A percentile compares a stretch with the other conserved stretches of the same genome.
Evolutionary conservation across 2,888 invertebrate genomes (phyloP).

Genomic region (Drosophila siamana): DNA sequence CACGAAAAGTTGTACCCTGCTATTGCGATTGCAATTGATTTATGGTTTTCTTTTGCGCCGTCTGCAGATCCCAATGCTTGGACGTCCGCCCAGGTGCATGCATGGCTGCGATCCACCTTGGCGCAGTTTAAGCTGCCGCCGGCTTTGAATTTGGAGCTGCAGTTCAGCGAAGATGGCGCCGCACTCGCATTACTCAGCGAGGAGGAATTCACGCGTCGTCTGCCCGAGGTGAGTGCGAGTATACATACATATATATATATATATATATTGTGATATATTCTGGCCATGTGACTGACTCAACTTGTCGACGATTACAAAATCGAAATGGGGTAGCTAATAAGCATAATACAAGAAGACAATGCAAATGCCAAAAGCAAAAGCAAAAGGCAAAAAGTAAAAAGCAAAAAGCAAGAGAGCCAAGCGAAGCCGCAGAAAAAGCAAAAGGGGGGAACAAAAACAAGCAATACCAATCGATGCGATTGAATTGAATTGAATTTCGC

Average conservation of each 20-base stretch:
- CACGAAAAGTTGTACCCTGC: neutral
- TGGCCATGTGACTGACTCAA: conserved; percentile 49
- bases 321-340: conserved; percentile 52
- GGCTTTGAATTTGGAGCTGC: conserved; percentile 90
- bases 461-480: conserved; percentile 65
- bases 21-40: too few species aligned
- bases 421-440: conserved; percentile 53
- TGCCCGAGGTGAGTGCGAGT: conserved; percentile 90
- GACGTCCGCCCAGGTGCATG: conserved; percentile 93
- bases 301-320: conserved; percentile 62
- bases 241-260: neutral
- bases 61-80: conserved; percentile 94
- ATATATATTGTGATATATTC: conserved; percentile 4
- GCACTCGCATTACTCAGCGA: conserved; percentile 91
- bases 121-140: conserved; percentile 92
- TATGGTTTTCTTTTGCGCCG: too few species aligned
- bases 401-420: conserved; percentile 18
- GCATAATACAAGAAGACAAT: conserved; percentile 59
- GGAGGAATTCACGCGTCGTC: conserved; percentile 93
- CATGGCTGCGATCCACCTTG: conserved; percentile 95
- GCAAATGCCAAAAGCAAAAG: conserved; percentile 55
- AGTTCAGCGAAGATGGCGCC: conserved; percentile 93
- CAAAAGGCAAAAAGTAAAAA: conserved; percentile 47
- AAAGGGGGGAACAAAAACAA: conserved; percentile 23
- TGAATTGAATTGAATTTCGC: conserved; percentile 77